These are phyloP conservation scores for Ochropleura leucogaster DNA, from an alignment of 2,888 invertebrate species.

Conservation along the genomic window DNA sequence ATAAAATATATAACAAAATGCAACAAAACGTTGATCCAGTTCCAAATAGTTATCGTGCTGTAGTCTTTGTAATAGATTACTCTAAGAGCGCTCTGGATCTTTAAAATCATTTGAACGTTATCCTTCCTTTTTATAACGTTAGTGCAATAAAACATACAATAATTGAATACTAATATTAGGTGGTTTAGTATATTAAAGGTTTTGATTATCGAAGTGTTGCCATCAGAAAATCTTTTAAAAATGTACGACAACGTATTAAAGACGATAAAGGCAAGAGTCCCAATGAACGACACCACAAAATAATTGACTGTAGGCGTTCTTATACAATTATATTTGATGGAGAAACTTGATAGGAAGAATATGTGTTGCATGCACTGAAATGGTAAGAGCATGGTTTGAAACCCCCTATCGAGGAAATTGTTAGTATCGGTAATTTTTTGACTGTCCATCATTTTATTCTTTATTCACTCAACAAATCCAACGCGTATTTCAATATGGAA, in stretches of 20 bases:
- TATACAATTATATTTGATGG: slow-evolving; percentile 26
- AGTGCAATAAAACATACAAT: background rate
- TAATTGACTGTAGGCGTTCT: slow-evolving; percentile 1
- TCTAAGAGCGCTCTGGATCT: slow-evolving; percentile 22
- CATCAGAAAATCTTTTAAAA: too few relatives aligned
- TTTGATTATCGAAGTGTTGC: background rate
- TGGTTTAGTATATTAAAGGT: background rate
- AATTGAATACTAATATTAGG: background rate
- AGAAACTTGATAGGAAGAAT: slow-evolving; percentile 17
- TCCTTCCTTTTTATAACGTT: slow-evolving; percentile 14
- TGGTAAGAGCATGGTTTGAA: slow-evolving; percentile 22
- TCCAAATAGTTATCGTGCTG: background rate
- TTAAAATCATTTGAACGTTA: slow-evolving; percentile 18
- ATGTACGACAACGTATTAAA: background rate
- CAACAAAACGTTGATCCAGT: background rate
- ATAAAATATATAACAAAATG: background rate
- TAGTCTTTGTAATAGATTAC: slow-evolving; percentile 8
- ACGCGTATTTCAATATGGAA: background rate
- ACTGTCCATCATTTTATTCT: background rate
- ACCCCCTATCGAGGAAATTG: slow-evolving; percentile 22
- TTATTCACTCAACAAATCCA: background rate
- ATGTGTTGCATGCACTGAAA: slow-evolving; percentile 13
- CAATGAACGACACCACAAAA: slow-evolving; percentile 6
- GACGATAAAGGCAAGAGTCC: background rate
- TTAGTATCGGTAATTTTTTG: background rate